These are phyloP conservation scores for Perdix hodgsoniae DNA, from an alignment of 2,797 vertebrate species.

Conservation along the genomic window DNA sequence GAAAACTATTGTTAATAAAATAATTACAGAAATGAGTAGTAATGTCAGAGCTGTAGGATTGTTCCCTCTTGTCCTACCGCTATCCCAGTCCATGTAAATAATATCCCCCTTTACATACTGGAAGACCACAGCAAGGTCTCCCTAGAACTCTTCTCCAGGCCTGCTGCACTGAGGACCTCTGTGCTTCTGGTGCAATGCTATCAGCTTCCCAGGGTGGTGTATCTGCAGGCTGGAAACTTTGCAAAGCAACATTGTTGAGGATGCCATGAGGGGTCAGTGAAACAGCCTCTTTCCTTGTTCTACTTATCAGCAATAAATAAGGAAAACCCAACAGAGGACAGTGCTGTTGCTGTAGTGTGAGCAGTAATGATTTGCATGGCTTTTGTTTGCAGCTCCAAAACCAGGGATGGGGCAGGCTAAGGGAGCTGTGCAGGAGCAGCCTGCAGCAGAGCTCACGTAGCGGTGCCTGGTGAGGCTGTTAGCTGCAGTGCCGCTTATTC, in stretches of 20 bases:
- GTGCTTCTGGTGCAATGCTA: not conserved
- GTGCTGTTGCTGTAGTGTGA: not conserved
- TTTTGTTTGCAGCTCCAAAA: not conserved
- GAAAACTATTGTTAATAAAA: constrained; percentile 22
- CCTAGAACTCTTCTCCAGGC: not conserved
- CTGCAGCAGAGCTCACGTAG: not conserved
- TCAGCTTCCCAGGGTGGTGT: too few relatives aligned
- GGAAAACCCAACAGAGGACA: not conserved
- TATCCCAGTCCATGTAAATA: too few relatives aligned
- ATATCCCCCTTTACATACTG: too few relatives aligned
- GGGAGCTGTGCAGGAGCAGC: not conserved
- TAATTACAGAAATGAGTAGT: not conserved
- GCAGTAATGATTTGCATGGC: not conserved
- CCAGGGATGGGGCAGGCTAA: not conserved
- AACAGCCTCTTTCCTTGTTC: not conserved
- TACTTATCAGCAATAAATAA: not conserved
- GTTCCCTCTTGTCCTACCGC: too few relatives aligned
- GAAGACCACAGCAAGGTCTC: too few relatives aligned
- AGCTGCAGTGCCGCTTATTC: not conserved
- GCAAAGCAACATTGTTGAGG: not conserved
- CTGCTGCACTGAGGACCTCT: not conserved
- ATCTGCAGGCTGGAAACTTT: not conserved
- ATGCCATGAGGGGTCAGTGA: not conserved
- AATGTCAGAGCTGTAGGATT: not conserved
- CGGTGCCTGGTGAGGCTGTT: not conserved